Evolutionary conservation across 2,797 vertebrate genomes (phyloP).

Genomic region (Cynodonichthys magdalenae): DNA sequence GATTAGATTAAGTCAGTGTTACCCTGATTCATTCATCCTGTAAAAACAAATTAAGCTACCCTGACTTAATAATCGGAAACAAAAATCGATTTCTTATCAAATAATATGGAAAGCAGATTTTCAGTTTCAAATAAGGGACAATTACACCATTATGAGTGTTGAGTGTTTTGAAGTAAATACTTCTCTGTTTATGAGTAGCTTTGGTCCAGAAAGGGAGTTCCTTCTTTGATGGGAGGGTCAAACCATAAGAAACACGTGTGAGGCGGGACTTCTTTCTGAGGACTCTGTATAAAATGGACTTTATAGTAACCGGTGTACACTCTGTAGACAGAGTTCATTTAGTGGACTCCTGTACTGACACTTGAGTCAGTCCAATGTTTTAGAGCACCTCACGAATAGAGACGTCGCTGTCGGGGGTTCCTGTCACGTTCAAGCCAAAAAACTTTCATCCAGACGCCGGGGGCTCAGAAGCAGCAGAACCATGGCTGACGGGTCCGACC

Average conservation of each 20-base stretch:
- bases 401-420: constrained; percentile 24
- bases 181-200: not conserved
- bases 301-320: constrained; percentile 29
- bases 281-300: constrained; percentile 78
- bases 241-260: constrained; percentile 75
- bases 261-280: constrained; percentile 14
- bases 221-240: constrained; percentile 57
- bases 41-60: too few relatives aligned
- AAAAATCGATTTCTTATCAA: too few relatives aligned
- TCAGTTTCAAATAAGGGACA: too few relatives aligned
- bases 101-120: too few relatives aligned
- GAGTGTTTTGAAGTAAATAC: too few relatives aligned
- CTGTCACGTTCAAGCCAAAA: constrained; percentile 28
- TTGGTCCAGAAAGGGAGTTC: constrained; percentile 34
- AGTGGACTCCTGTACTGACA: constrained; percentile 21
- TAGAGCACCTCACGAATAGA: constrained; percentile 18
- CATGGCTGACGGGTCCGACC: constrained; percentile 86
- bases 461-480: constrained; percentile 46
- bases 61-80: too few relatives aligned
- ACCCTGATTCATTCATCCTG: too few relatives aligned
- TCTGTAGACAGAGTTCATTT: constrained; percentile 40
- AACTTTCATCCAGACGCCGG: constrained; percentile 36
- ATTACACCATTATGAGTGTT: too few relatives aligned
- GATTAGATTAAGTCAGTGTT: too few relatives aligned
- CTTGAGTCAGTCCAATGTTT: constrained; percentile 17